These are phyloP conservation scores for Rhagonycha fulva DNA, from an alignment of 2,888 invertebrate species.

Conservation along the genomic window DNA sequence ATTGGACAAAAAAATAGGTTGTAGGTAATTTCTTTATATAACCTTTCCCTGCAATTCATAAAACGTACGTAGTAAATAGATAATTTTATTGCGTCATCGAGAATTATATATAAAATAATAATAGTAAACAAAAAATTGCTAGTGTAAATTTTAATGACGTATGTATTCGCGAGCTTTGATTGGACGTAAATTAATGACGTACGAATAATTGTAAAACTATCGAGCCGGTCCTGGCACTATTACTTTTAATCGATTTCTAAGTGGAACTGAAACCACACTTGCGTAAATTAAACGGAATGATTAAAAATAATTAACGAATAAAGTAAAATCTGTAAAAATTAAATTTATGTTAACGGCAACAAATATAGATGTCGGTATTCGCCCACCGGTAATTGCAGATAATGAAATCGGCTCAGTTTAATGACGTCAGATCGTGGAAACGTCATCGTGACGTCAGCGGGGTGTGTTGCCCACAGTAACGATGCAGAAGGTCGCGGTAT, in stretches of 20 bases:
- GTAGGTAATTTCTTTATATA: neutral
- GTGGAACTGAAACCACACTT: neutral
- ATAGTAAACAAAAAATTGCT: neutral
- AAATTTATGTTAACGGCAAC: neutral
- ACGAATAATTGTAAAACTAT: neutral
- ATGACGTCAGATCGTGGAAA: slow-evolving; percentile 22
- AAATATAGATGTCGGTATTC: slow-evolving; percentile 7
- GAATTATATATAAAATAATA: neutral
- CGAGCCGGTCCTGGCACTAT: neutral
- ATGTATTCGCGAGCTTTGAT: neutral
- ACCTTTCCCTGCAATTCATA: neutral
- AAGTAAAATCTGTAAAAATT: neutral
- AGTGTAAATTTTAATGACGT: neutral
- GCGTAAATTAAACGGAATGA: neutral
- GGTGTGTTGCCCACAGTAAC: slow-evolving; percentile 38
- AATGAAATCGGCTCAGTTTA: slow-evolving; percentile 14
- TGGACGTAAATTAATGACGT: neutral
- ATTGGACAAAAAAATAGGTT: neutral
- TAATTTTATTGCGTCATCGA: neutral
- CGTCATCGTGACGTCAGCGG: slow-evolving; percentile 38
- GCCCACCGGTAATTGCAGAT: slow-evolving; percentile 22
- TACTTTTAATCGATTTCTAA: neutral
- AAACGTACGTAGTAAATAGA: neutral
- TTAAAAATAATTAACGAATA: neutral
- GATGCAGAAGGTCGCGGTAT: slow-evolving; percentile 35